A percentile compares a stretch with the other conserved stretches of the same genome.
These are phyloP conservation scores for Falcaria lacertinaria DNA, from an alignment of 2,888 invertebrate species.

Conservation along the genomic window DNA sequence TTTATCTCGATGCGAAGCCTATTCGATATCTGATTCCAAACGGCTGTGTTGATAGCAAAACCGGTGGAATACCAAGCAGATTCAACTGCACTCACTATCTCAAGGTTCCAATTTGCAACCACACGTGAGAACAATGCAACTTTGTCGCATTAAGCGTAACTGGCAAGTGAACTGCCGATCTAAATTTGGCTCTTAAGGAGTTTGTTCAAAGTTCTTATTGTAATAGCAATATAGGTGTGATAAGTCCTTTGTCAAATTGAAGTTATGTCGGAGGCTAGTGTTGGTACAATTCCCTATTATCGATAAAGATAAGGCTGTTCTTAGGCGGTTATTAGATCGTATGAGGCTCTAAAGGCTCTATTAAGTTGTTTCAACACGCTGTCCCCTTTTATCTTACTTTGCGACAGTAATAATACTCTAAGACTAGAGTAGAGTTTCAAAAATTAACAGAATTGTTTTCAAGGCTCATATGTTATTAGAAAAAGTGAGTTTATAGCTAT, in stretches of 20 bases:
- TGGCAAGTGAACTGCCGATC: neutral
- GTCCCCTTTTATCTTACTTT: neutral
- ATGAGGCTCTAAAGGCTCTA: conserved; percentile 54
- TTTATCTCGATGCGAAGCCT: conserved; percentile 46
- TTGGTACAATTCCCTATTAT: conserved; percentile 58
- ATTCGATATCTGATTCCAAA: conserved; percentile 51
- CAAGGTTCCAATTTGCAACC: conserved; percentile 51
- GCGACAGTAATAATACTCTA: neutral
- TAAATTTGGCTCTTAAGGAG: conserved; percentile 9
- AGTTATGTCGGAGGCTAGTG: conserved; percentile 36
- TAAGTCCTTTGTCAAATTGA: conserved; percentile 7
- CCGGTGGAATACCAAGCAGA: conserved; percentile 54
- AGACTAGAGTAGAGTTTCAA: too few relatives aligned
- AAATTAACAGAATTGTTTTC: too few relatives aligned
- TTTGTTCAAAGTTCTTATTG: conserved; percentile 12
- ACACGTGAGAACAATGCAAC: conserved; percentile 38
- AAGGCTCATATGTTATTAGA: too few relatives aligned
- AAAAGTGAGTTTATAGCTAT: too few relatives aligned
- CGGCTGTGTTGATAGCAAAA: conserved; percentile 46
- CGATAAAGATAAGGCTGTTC: conserved; percentile 54
- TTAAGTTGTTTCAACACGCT: conserved; percentile 44
- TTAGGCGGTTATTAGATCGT: conserved; percentile 52
- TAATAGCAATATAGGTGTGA: neutral
- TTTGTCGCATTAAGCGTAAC: conserved; percentile 25
- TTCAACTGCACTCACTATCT: conserved; percentile 33